Evolutionary conservation across 2,113 vertebrate genomes (phyloP).

Genomic region (Channa argus): DNA sequence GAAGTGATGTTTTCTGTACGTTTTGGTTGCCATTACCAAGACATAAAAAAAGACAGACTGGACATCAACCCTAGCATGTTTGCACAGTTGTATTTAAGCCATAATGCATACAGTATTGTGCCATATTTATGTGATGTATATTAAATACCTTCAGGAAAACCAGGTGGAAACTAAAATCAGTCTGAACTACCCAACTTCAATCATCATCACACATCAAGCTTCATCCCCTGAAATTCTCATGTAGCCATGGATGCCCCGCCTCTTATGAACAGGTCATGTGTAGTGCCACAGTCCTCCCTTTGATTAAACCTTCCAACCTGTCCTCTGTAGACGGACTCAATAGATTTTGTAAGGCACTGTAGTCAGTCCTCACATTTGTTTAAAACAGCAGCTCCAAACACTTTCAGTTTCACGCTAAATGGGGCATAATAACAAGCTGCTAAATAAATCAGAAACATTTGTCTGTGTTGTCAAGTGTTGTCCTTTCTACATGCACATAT

Average conservation of each 20-base stretch:
- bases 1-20: no score
- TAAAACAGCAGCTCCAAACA: not conserved
- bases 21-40: no score
- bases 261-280: not conserved
- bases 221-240: not conserved
- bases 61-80: no score
- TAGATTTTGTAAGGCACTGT: not conserved
- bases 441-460: constrained; percentile 4
- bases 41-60: no score
- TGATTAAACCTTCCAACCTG: not conserved
- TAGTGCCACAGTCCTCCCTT: no score
- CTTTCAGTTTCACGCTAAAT: not conserved
- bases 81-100: no score
- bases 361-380: not conserved
- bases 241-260: not conserved
- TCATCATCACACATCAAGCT: no score
- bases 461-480: not conserved
- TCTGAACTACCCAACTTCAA: no score
- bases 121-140: no score
- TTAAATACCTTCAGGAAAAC: no score
- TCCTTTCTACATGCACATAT: not conserved
- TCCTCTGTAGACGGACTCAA: not conserved
- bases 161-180: no score
- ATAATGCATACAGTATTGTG: no score
- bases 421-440: not conserved